phyloP scores from a whole-genome alignment of 2,113 vertebrate species.

The Catharus fuscescens region DNA sequence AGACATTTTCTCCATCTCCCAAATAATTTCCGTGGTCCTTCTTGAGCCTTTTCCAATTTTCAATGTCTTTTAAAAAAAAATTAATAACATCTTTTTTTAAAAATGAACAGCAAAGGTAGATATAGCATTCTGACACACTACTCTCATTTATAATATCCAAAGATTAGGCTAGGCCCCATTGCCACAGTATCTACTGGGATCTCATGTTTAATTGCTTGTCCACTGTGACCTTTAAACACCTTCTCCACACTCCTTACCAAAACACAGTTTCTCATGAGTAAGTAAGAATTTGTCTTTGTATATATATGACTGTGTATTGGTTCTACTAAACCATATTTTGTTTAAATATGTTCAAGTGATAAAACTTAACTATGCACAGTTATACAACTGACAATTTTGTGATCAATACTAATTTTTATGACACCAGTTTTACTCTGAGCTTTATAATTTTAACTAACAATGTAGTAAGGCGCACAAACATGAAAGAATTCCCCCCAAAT shows the following conservation, averaged over 20 bases:
- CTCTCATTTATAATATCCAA: neutral
- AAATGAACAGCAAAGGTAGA: neutral
- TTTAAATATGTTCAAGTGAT: neutral
- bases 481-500: neutral
- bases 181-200: neutral
- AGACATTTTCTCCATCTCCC: neutral
- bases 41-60: neutral
- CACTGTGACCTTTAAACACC: neutral
- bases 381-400: neutral
- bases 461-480: neutral
- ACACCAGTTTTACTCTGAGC: neutral
- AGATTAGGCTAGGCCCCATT: neutral
- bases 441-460: neutral
- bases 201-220: constrained; percentile 8
- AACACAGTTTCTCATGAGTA: neutral
- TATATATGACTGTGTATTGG: neutral
- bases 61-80: neutral
- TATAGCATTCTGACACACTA: neutral
- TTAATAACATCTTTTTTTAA: neutral
- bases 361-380: neutral
- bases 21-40: neutral
- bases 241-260: neutral
- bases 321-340: neutral
- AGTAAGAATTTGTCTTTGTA: neutral
- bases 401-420: neutral